These are phyloP conservation scores for Heliconius nattereri DNA, from an alignment of 1,140 invertebrate genomes.

Conservation along the genomic window DNA sequence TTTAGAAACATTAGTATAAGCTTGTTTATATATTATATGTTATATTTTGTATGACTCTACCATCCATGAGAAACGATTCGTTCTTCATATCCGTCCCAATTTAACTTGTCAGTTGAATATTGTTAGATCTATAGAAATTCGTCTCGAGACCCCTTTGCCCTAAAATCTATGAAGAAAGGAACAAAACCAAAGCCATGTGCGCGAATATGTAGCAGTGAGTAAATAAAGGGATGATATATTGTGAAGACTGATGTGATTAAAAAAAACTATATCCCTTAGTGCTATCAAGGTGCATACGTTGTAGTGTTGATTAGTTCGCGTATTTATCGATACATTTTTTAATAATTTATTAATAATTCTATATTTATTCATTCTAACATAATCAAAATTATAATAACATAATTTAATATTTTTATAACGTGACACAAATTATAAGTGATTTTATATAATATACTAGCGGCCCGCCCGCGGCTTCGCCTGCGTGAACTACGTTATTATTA, in stretches of 20 bases:
- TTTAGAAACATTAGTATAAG: conserved; percentile 10
- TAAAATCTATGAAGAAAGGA: conserved; percentile 54
- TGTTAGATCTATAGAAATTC: conserved; percentile 46
- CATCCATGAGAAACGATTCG: conserved; percentile 8
- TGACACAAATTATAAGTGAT: no score
- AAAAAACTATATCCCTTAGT: conserved; percentile 77
- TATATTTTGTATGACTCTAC: neutral
- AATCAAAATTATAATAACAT: no score
- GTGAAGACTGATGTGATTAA: conserved; percentile 75
- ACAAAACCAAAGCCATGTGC: conserved; percentile 59
- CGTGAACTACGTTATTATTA: no score
- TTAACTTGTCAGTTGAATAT: conserved; percentile 22
- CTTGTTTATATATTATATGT: neutral
- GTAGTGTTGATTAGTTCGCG: conserved; percentile 45
- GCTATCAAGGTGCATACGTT: conserved; percentile 75
- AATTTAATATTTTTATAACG: neutral
- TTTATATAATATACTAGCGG: no score
- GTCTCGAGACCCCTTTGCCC: conserved; percentile 61
- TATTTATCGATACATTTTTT: conserved; percentile 37
- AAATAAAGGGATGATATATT: conserved; percentile 80
- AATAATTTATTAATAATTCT: neutral
- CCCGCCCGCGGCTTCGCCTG: no score
- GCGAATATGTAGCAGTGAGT: conserved; percentile 76
- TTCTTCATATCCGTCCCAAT: conserved; percentile 12
- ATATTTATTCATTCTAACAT: no score